These are phyloP conservation scores for Rhagium mordax DNA, from an alignment of 2,888 invertebrate genomes.

Conservation along the genomic window DNA sequence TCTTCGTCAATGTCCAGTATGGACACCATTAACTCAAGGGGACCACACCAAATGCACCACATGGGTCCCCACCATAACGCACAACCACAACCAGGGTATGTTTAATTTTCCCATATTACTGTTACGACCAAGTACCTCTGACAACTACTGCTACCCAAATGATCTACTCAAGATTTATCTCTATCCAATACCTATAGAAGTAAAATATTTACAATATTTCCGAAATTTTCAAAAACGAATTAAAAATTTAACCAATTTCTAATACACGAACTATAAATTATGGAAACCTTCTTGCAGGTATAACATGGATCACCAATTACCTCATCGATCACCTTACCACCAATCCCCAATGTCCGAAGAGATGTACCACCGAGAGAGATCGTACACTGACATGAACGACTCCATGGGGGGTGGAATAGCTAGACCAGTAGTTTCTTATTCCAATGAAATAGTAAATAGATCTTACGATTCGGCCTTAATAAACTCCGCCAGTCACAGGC, in stretches of 20 bases:
- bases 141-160: too few relatives aligned
- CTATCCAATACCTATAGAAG: too few relatives aligned
- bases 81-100: constrained; percentile 64
- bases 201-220: too few relatives aligned
- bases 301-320: constrained; percentile 69
- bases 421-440: constrained; percentile 75
- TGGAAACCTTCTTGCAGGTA: constrained; percentile 68
- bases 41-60: constrained; percentile 70
- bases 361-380: constrained; percentile 70
- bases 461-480: constrained; percentile 72
- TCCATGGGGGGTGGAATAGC: constrained; percentile 73
- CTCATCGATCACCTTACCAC: constrained; percentile 77
- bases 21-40: constrained; percentile 74
- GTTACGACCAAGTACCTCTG: too few relatives aligned
- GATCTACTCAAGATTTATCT: too few relatives aligned
- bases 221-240: too few relatives aligned
- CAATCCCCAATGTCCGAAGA: constrained; percentile 76
- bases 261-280: too few relatives aligned
- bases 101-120: neutral
- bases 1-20: constrained; percentile 80
- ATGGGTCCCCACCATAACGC: constrained; percentile 71
- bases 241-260: too few relatives aligned
- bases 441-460: constrained; percentile 71
- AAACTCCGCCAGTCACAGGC: constrained; percentile 73
- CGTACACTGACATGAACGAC: constrained; percentile 78